Evolutionary conservation across 2,888 invertebrate genomes (phyloP), one percentile per base, ranked within the genome.

Genomic region (Agrochola circellaris): DNA sequence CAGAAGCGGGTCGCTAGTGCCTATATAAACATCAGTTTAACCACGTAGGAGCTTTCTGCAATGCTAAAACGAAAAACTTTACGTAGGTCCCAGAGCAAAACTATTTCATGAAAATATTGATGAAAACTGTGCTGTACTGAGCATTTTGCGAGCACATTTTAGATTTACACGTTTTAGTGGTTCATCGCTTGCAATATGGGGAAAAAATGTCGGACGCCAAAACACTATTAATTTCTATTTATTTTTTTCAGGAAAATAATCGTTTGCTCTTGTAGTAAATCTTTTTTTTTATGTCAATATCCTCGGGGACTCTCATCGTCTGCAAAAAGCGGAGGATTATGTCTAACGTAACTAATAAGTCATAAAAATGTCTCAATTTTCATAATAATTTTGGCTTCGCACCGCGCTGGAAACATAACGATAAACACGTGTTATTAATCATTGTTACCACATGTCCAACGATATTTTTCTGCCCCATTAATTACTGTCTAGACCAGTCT

Each of bases 401-500:
- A 34, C 65, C 17, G 13, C 13, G 17, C 30, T 64, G 17, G 38
- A 77, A 83, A 64, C 34, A 64, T n/a, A 48, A 76, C 64, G 17
- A 64, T 69, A 65, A 65, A 67, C 54, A 17, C n/a, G 15, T n/a
- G 30, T 48, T 65, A 80, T 77, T 65, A 83, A 69, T 83, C n/a
- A 69, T 69, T 56, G 48, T 51, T 58, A 51, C 51, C 34, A 56
- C 56, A 56, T 26, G 34, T 67, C 26, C 20, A 38, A 48, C 34
- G 20, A 34, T 45, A 58, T 78, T 79, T 83, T 83, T 65, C 2
- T 61, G n/a, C 26, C 6, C n/a, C 34, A 51, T 67, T 67, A 51
- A 79, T 67, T 20, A 62, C 17, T 8, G 58, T 79, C 51, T 68
- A 67, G 71, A 67, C 56, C 9, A 6, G 2, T 45, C 1, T 64